These are phyloP conservation scores for Hipposideros larvatus DNA, from an alignment of 2,797 vertebrate genomes.

Conservation along the genomic window DNA sequence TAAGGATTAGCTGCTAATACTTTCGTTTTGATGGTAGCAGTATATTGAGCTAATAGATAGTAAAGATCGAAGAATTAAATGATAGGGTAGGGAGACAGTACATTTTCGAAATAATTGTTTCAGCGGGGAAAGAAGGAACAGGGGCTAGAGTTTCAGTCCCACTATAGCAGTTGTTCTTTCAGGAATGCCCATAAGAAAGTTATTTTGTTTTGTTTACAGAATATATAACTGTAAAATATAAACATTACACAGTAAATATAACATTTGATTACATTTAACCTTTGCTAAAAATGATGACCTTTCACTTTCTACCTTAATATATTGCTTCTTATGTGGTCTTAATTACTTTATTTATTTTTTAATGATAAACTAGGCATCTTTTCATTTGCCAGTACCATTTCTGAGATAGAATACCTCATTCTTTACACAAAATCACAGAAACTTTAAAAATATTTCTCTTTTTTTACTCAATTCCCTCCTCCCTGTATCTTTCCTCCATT, in stretches of 20 bases:
- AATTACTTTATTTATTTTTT: neutral
- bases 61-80: neutral
- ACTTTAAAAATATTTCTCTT: neutral
- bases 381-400: slow-evolving; percentile 21
- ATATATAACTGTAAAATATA: neutral
- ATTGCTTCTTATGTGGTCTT: neutral
- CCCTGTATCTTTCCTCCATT: neutral
- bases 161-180: neutral
- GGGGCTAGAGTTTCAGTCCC: neutral
- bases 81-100: neutral
- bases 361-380: neutral
- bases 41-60: neutral
- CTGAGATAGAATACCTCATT: neutral
- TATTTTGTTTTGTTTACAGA: slow-evolving; percentile 22
- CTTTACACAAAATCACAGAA: neutral
- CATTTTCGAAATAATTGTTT: slow-evolving; percentile 18
- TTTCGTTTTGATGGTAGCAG: slow-evolving; percentile 3
- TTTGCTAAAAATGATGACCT: neutral
- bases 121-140: neutral
- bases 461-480: neutral
- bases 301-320: neutral
- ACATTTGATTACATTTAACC: neutral
- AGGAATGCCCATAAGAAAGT: neutral
- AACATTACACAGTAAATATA: neutral
- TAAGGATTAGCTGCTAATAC: neutral